Percentiles rank a stretch among this genome's conserved stretches.
Evolutionary conservation across 1,140 invertebrate genomes (phyloP).

Genomic region (Ephestia elutella): DNA sequence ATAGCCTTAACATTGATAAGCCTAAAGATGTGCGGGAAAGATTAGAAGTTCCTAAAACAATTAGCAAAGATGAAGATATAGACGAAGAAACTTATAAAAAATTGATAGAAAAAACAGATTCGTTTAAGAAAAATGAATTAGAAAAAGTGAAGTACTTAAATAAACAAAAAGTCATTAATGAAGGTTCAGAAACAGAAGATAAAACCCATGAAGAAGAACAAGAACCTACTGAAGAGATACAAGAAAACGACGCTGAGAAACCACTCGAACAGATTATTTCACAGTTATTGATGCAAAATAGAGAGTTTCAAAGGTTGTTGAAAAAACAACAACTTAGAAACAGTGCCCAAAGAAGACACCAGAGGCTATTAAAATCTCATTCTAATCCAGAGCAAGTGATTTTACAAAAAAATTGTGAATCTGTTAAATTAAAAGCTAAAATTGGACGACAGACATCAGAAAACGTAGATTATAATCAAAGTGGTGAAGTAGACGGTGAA

Average conservation of each 20-base stretch:
- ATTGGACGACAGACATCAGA: slow-evolving; percentile 70
- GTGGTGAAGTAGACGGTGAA: slow-evolving; percentile 25
- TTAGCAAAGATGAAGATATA: slow-evolving; percentile 65
- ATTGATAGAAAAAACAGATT: slow-evolving; percentile 72
- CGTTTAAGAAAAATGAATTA: slow-evolving; percentile 73
- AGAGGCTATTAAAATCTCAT: slow-evolving; percentile 73
- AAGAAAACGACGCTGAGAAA: slow-evolving; percentile 65
- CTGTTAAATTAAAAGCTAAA: slow-evolving; percentile 57
- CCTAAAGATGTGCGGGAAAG: slow-evolving; percentile 31
- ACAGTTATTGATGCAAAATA: slow-evolving; percentile 87
- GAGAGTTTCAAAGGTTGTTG: slow-evolving; percentile 86
- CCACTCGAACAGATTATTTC: slow-evolving; percentile 87
- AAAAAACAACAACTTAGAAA: slow-evolving; percentile 79
- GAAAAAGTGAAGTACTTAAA: slow-evolving; percentile 70
- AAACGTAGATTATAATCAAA: slow-evolving; percentile 34
- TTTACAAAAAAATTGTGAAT: slow-evolving; percentile 54
- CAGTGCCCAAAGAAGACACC: slow-evolving; percentile 74
- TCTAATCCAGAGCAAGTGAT: slow-evolving; percentile 68
- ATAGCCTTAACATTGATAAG: slow-evolving; percentile 73
- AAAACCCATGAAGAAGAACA: slow-evolving; percentile 31
- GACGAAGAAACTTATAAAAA: slow-evolving; percentile 70
- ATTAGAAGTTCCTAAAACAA: slow-evolving; percentile 32
- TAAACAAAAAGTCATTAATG: slow-evolving; percentile 65
- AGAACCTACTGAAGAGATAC: slow-evolving; percentile 39
- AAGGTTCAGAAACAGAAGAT: slow-evolving; percentile 55